Evolutionary conservation across 2,888 invertebrate genomes (phyloP).

Genomic region (Monoplex corrugatus): DNA sequence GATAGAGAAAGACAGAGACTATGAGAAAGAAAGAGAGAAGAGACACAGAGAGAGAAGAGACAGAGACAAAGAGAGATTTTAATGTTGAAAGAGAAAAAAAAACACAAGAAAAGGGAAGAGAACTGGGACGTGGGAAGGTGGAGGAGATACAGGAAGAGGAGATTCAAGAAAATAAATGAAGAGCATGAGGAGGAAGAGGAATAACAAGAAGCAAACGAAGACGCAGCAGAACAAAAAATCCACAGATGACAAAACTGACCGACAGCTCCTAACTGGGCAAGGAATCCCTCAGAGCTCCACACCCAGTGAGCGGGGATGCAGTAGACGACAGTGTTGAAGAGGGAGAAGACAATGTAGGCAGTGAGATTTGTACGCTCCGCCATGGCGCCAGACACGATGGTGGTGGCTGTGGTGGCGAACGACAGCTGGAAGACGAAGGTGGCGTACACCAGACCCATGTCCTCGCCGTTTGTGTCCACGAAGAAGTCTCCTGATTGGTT

Average conservation of each 20-base stretch:
- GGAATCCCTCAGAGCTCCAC: conserved; percentile 79
- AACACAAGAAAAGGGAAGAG: no score
- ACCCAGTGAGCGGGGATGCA: conserved; percentile 82
- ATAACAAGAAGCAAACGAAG: neutral
- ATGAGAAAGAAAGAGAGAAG: no score
- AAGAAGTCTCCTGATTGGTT: conserved; percentile 86
- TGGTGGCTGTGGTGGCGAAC: conserved; percentile 78
- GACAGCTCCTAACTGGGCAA: conserved; percentile 64
- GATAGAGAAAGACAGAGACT: no score
- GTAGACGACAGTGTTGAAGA: conserved; percentile 76
- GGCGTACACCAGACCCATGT: conserved; percentile 71
- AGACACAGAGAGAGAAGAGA: no score
- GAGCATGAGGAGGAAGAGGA: neutral
- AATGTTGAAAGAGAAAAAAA: no score
- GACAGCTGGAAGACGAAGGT: conserved; percentile 78
- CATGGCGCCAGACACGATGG: conserved; percentile 80
- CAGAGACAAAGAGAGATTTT: no score
- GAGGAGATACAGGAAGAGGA: no score
- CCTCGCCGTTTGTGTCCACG: conserved; percentile 84
- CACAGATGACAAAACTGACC: conserved; percentile 54
- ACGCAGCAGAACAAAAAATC: neutral
- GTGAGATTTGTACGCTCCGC: conserved; percentile 78
- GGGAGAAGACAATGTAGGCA: conserved; percentile 77
- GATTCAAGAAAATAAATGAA: neutral
- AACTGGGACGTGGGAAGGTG: no score